Evolutionary conservation across 2,113 vertebrate species (phyloP), one percentile per base, ranked within the genome.

Genomic region (Condylura cristata): DNA sequence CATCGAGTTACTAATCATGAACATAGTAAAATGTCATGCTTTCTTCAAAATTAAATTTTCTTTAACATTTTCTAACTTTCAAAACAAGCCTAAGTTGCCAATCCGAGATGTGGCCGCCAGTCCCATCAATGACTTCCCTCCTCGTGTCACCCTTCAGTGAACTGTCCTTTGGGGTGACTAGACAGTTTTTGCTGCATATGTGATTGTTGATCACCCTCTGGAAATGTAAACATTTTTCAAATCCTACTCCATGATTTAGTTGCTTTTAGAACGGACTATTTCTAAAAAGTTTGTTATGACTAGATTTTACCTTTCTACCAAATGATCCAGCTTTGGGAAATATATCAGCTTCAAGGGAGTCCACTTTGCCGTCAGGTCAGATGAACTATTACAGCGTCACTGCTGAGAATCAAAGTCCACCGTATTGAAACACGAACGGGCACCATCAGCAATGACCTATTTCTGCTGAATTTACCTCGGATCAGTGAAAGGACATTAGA

Each of bases 191-290:
- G 91, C 34, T 91, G 44, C 88, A 48, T 53, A 10, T 70, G 58
- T 32, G 86, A 39, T 10, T 95, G 65, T 41, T 97, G 87, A 96
- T 96, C 82, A 83, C 53, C 20, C 53, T 56, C 53, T 6, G 94
- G 83, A 95, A 97, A 97, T 97, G 96, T 95, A n/a, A 83, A 89
- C 66, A 94, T 94, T 96, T 96, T 75, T 22, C 51, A 94, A 92
- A 65, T 97, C 97, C 83, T 96, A 78, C 71, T 94, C 58, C 95
- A 93, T 89, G 87, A 83, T 95, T 92, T 92, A 89, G 89, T 90
- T 96, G 86, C 79, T 91, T 93, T 97, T 90, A 89, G 41, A 60
- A 32, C 85, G 78, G 28, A 71, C 90, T 39, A 34, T 60, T n/a
- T n/a, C n/a, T n/a, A n/a, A n/a, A n/a, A 82, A 81, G 46, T 72